Percentiles rank a stretch among this genome's conserved stretches.
These are phyloP conservation scores for Paramuricea clavata DNA, from an alignment of 92 coral and sea anemone species.

Conservation along the genomic window DNA sequence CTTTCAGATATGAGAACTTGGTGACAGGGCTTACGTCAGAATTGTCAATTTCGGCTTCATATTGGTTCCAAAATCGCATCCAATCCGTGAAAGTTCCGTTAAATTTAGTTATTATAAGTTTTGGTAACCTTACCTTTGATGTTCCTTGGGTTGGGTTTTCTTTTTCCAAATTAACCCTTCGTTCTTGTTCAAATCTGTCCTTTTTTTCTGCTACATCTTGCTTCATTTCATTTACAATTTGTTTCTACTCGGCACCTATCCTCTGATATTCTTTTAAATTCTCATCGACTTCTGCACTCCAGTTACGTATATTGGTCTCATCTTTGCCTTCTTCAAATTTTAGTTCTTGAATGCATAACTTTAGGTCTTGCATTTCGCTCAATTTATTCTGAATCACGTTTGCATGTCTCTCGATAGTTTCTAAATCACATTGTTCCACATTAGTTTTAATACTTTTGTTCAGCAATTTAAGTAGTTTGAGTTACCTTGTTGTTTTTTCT, in stretches of 20 bases:
- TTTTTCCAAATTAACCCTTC: background rate
- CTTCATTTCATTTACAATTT: background rate
- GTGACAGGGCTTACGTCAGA: background rate
- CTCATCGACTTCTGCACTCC: background rate
- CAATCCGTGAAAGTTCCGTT: background rate
- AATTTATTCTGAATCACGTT: background rate
- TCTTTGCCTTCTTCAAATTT: background rate
- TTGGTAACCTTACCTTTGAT: background rate
- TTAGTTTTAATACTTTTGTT: background rate
- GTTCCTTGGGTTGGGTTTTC: background rate
- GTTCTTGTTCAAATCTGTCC: background rate
- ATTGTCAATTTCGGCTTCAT: background rate
- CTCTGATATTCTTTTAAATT: background rate
- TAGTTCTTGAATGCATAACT: background rate
- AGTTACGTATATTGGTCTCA: background rate
- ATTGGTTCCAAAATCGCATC: background rate
- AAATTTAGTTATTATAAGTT: background rate
- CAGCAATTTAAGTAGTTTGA: background rate
- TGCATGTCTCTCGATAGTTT: slow-evolving; percentile 5
- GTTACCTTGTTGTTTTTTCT: too few relatives aligned
- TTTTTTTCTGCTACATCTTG: background rate
- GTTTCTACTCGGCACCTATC: background rate
- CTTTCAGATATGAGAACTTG: background rate
- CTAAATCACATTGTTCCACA: background rate
- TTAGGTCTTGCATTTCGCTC: background rate